Evolutionary conservation across 2,113 vertebrate species (phyloP).

Genomic region (Terrapene triunguis): DNA sequence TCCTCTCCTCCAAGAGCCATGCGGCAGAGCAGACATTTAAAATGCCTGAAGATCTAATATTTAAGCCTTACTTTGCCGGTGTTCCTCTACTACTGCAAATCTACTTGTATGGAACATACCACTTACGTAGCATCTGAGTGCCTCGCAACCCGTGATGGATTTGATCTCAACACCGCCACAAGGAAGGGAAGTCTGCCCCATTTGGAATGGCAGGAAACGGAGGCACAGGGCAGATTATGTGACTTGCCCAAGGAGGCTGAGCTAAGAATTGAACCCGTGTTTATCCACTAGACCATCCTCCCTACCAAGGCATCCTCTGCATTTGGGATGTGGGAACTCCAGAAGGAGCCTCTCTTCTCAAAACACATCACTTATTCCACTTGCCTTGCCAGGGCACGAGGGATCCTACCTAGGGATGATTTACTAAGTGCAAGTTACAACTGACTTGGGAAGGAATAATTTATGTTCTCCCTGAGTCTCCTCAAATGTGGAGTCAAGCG

Average conservation of each 20-base stretch:
- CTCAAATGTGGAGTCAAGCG: fast-evolving
- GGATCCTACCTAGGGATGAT: neutral
- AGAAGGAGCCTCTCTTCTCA: conserved; percentile 44
- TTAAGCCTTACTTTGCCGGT: too few relatives aligned
- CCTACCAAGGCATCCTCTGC: conserved; percentile 34
- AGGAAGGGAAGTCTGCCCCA: neutral
- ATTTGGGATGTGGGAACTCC: conserved; percentile 53
- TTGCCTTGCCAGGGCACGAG: neutral
- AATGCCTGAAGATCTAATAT: too few relatives aligned
- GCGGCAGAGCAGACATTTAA: too few relatives aligned
- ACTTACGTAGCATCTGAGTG: too few relatives aligned
- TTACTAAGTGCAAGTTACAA: neutral
- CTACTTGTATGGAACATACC: too few relatives aligned
- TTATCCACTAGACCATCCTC: conserved; percentile 14
- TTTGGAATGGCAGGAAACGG: neutral
- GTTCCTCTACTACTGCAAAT: too few relatives aligned
- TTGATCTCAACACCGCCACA: neutral
- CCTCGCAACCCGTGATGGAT: neutral
- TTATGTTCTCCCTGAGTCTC: fast-evolving
- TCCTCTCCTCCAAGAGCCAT: too few relatives aligned
- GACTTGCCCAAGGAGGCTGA: neutral
- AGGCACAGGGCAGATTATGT: neutral
- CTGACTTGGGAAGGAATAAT: neutral
- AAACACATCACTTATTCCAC: neutral
- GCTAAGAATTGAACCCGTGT: neutral